Evolutionary conservation across 2,797 vertebrate species (phyloP), one percentile per base, ranked within the genome.

Genomic region (Limnodromus scolopaceus): DNA sequence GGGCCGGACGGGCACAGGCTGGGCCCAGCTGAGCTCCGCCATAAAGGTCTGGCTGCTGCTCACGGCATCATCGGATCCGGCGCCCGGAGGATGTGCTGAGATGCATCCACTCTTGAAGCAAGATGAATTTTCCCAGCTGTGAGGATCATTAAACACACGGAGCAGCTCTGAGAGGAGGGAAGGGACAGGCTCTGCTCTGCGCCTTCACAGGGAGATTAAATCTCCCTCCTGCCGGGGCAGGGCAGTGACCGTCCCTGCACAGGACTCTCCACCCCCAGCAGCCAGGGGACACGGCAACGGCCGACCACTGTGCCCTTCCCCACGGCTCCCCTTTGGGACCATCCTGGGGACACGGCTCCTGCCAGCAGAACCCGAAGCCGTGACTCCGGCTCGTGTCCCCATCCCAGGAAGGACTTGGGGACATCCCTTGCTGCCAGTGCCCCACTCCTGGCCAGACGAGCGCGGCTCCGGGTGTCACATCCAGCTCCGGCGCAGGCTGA

Each of bases 271-370:
- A 10, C 34, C 4, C 34, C 38, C 20, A 24, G 4, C 0, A 0
- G 34, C 32, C 10, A 0, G 43, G 32, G 48, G 6, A 53, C 79
- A 14, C 0, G 0, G 46, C 6, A 58, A 3, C 0, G 0, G 10
- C 54, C 8, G 1, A 39, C 58, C 5, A 0, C 57, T 28, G 70
- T 25, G 0, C 8, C 20, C 22, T 66, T 60, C 49, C 49, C 53
- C 0, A 0, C 2, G n/a, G 8, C 18, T 54, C 68, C 82, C 43
- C 45, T 15, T 34, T 28, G 30, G 48, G 65, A 55, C 11, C 25
- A 8, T 18, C 58, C 58, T 9, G 34, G 46, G 63, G 27, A 57
- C 0, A 0, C 0, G 0, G 38, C 17, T 86, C 13, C 22, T 10
- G 5, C 2, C 0, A 18, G n/a, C 19, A 6, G 63, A 55, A 19